These are phyloP conservation scores for Rhynchopsitta pachyrhyncha DNA, from an alignment of 2,113 vertebrate species.

Conservation along the genomic window DNA sequence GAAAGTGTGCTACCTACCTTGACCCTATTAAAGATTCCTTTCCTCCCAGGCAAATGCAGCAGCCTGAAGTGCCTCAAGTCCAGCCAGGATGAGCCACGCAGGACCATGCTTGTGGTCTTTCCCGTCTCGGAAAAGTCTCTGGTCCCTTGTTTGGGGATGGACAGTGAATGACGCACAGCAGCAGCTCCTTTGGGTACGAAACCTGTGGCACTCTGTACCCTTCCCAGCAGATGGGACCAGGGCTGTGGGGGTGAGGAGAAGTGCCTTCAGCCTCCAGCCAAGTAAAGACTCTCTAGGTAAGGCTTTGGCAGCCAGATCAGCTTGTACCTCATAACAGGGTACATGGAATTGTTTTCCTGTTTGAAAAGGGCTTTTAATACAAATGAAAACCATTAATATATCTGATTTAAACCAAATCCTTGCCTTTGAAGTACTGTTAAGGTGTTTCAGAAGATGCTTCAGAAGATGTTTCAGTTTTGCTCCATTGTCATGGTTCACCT, in stretches of 20 bases:
- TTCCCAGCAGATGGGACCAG: background rate
- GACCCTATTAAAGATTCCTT: background rate
- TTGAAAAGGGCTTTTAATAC: background rate
- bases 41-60: background rate
- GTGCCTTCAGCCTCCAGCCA: background rate
- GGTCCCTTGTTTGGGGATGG: background rate
- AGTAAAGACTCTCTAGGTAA: background rate
- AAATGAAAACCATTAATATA: background rate
- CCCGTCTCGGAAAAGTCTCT: background rate
- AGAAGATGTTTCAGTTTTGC: background rate
- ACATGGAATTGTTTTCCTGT: background rate
- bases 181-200: fast-evolving
- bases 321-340: background rate
- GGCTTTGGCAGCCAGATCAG: background rate
- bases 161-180: fast-evolving
- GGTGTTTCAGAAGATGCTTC: background rate
- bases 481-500: background rate
- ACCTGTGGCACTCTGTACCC: fast-evolving
- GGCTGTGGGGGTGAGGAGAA: background rate
- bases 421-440: background rate
- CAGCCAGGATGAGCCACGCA: fast-evolving
- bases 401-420: background rate
- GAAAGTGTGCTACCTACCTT: background rate
- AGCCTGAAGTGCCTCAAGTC: background rate
- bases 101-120: background rate